Base-by-base conservation (phyloP, 2,888 invertebrate genomes). In the Spilosoma lubricipeda region DNA sequence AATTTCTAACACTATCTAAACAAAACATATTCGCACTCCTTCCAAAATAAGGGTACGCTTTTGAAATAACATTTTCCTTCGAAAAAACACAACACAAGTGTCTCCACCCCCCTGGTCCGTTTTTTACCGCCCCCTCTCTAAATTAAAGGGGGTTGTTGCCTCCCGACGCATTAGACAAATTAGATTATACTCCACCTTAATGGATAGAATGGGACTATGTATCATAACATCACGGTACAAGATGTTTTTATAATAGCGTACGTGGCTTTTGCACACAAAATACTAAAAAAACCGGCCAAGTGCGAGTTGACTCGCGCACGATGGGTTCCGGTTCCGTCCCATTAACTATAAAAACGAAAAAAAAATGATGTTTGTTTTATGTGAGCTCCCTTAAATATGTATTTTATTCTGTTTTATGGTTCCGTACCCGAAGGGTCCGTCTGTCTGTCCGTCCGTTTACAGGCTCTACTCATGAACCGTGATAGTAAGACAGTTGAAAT, bases 141-240 rank as follows among this genome's bases (percentile, higher is more conserved):
- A 81, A 82, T 80, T 77, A 82, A 67, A 70, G 68, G 77, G 79
- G 69, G 78, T 67, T 73, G 78, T 67, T 73, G 71, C 56, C 77
- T 77, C 74, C 65, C 68, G 70, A 81, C 65, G 85, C 86, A 86
- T 86, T 86, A 86, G 74, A 81, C 77, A 85, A 86, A 86, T 86
- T 86, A 82, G 82, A 86, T 86, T 86, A 86, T 76, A 77, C 75
- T 74, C 67, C 64, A 48, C 30, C 79, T 77, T 76, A 77, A 78
- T 77, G 76, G 78, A 77, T 72, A 69, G 76, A 80, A 75, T 65
- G 69, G 56, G 42, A 42, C 56, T 45, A 39, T 36, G 66, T 67
- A n/a, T 66, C 66, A 66, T 56, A 65, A 67, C 42, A 67, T 67
- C 68, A 68, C 52, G 64, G 68, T 73, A 59, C 15, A 56, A 67